Percentiles rank a stretch among this genome's conserved stretches.
phyloP scores from a whole-genome alignment of 2,888 invertebrate genomes.

The Folsomia candida region DNA sequence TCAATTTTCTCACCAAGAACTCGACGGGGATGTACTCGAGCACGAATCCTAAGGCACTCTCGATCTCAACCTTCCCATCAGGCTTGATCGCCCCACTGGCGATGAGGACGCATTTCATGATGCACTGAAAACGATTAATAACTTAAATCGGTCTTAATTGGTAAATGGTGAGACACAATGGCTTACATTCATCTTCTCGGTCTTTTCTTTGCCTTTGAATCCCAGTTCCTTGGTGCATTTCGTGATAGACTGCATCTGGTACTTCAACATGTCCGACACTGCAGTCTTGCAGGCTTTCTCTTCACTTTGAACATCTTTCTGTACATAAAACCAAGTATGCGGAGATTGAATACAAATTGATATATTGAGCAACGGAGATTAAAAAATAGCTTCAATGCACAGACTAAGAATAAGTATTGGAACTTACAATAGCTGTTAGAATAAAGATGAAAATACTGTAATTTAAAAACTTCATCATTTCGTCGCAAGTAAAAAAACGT shows the following conservation, averaged over 20 bases:
- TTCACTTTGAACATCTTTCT: constrained; percentile 15
- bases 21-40: constrained; percentile 32
- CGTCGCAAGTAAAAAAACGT: no score
- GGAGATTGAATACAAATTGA: background rate
- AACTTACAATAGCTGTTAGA: no score
- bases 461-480: no score
- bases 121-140: constrained; percentile 25
- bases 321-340: background rate
- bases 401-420: no score
- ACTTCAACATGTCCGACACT: constrained; percentile 32
- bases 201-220: constrained; percentile 37
- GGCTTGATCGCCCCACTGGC: constrained; percentile 29
- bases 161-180: background rate
- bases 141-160: background rate
- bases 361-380: no score
- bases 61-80: constrained; percentile 31
- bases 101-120: constrained; percentile 37
- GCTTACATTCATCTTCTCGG: constrained; percentile 41
- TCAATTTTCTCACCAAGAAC: no score
- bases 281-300: constrained; percentile 33
- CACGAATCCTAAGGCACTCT: constrained; percentile 34
- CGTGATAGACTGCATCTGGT: constrained; percentile 31
- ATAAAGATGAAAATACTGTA: no score
- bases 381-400: no score
- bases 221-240: constrained; percentile 36